phyloP scores from a whole-genome alignment of 2,797 vertebrate genomes.

The Sarcoramphus papa region DNA sequence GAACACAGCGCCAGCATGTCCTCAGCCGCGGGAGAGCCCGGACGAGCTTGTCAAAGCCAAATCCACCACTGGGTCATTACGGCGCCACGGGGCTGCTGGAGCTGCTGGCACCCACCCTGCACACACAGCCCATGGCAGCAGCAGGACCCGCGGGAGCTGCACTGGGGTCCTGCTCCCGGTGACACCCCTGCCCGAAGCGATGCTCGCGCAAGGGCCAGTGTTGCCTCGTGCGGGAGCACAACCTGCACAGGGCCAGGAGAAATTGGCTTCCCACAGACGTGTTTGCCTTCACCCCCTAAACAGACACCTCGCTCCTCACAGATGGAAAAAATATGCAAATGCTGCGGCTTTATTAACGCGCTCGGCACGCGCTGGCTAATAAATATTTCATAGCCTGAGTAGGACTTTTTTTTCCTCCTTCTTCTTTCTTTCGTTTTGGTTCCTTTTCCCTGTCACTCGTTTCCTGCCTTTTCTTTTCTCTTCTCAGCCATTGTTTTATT shows the following conservation, averaged over 20 bases:
- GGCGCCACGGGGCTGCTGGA: accelerated
- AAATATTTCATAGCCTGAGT: slow-evolving; percentile 67
- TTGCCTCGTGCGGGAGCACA: accelerated
- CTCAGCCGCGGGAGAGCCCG: accelerated
- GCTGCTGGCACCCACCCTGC: background rate
- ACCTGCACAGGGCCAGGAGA: accelerated
- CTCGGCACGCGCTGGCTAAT: slow-evolving; percentile 64
- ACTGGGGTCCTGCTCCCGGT: accelerated
- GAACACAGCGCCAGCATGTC: background rate
- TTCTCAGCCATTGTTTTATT: slow-evolving; percentile 45
- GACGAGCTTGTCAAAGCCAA: background rate
- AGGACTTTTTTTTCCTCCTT: slow-evolving; percentile 41
- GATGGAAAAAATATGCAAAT: slow-evolving; percentile 50
- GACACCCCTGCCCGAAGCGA: background rate
- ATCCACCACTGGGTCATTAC: accelerated
- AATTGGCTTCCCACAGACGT: background rate
- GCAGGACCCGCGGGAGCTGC: background rate
- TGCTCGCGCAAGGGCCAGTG: accelerated
- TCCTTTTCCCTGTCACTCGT: slow-evolving; percentile 53
- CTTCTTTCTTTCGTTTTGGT: slow-evolving; percentile 29
- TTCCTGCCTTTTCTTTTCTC: slow-evolving; percentile 54
- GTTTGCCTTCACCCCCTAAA: background rate
- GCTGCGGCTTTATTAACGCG: slow-evolving; percentile 55
- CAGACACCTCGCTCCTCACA: background rate
- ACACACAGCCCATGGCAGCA: accelerated